Evolutionary conservation across 2,888 invertebrate species (phyloP).

Genomic region (Callinectes sapidus): DNA sequence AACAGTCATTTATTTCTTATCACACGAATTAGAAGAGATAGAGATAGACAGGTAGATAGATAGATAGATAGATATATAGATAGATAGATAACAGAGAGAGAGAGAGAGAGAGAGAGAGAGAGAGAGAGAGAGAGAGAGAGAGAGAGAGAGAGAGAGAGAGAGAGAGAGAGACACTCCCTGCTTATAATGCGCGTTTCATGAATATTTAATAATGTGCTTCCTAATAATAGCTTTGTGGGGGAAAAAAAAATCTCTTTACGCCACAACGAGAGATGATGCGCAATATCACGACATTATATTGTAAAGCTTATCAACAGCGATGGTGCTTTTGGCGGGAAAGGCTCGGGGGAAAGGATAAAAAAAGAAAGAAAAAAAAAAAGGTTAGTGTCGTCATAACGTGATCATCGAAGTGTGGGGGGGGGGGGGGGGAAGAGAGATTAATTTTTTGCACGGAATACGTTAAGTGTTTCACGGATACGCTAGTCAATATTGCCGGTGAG

Average conservation of each 20-base stretch:
- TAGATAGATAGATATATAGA: background rate
- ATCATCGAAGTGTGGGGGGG: background rate
- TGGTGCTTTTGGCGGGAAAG: background rate
- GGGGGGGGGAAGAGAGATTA: background rate
- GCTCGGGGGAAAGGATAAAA: too few relatives aligned
- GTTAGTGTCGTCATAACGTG: background rate
- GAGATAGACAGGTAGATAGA: background rate
- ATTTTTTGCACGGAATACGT: background rate
- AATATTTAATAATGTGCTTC: background rate
- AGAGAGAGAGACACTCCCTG: background rate
- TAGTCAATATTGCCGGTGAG: background rate
- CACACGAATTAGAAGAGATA: background rate
- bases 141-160: constrained; percentile 1
- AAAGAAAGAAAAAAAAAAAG: background rate
- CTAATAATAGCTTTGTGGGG: background rate
- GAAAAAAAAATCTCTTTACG: too few relatives aligned
- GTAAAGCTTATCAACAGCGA: background rate
- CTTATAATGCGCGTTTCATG: background rate
- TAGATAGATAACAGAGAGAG: background rate
- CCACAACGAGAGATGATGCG: background rate
- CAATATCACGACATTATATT: background rate
- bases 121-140: constrained; percentile 1
- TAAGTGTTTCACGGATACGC: background rate
- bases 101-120: constrained; percentile 1
- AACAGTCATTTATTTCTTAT: too few relatives aligned